Percentiles rank a stretch among this genome's conserved stretches.
Conservation (phyloP, 1,140 invertebrate species). For the Calliopsis andreniformis region DNA sequence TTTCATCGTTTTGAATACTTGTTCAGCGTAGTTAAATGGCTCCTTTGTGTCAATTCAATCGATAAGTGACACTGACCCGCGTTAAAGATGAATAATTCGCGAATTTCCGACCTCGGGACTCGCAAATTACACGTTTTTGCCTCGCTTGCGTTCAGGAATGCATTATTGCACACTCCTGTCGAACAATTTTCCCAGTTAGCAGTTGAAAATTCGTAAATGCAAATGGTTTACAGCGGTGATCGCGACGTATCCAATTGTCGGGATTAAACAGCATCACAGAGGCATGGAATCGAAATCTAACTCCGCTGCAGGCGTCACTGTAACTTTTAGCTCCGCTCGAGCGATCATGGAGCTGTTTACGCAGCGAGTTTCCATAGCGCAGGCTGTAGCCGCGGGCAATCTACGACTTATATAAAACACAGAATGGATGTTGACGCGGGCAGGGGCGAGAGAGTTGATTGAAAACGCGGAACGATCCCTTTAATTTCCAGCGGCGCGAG, state of each 20-base stretch:
- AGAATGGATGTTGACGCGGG: background rate
- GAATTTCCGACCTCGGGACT: background rate
- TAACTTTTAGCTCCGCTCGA: too few relatives aligned
- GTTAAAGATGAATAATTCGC: conserved; percentile 23
- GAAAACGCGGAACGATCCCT: background rate
- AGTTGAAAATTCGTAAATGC: background rate
- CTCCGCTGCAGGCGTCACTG: too few relatives aligned
- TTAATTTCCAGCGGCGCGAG: background rate
- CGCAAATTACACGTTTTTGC: conserved; percentile 2
- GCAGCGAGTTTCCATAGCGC: too few relatives aligned
- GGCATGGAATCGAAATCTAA: too few relatives aligned
- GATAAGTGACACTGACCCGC: background rate
- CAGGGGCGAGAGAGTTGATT: background rate
- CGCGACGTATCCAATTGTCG: too few relatives aligned
- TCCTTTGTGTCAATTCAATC: background rate
- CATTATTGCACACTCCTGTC: background rate
- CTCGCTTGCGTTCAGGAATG: background rate
- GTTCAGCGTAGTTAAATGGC: background rate
- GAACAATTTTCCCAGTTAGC: too few relatives aligned
- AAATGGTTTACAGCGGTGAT: background rate
- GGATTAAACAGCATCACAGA: conserved; percentile 9
- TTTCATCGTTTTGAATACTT: too few relatives aligned
- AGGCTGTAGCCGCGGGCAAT: too few relatives aligned
- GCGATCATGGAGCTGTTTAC: too few relatives aligned
- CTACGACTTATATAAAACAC: background rate